These are phyloP conservation scores for Ciconia boyciana DNA, from an alignment of 2,113 vertebrate species.

Conservation along the genomic window DNA sequence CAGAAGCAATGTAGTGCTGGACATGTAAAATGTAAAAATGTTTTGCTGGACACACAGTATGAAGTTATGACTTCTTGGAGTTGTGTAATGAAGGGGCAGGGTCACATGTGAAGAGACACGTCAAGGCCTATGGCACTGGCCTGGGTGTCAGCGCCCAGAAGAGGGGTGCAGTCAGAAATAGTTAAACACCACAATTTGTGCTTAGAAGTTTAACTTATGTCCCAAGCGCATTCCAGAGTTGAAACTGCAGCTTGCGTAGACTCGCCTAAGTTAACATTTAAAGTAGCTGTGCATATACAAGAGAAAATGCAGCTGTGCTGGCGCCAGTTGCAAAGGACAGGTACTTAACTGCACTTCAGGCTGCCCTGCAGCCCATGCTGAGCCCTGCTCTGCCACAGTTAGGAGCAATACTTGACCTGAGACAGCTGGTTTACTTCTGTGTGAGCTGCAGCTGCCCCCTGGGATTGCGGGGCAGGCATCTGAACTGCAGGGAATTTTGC, in stretches of 20 bases:
- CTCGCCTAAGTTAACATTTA: neutral
- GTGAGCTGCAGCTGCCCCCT: neutral
- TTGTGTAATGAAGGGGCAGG: neutral
- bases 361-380: neutral
- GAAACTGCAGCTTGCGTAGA: neutral
- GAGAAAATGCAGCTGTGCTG: neutral
- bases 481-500: neutral
- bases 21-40: neutral
- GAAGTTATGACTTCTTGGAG: neutral
- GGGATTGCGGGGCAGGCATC: neutral
- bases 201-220: neutral
- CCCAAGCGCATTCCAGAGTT: neutral
- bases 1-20: neutral
- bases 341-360: neutral
- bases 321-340: neutral
- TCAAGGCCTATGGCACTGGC: neutral
- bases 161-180: neutral
- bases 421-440: neutral
- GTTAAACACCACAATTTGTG: neutral
- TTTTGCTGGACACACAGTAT: neutral
- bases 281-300: neutral
- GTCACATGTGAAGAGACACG: neutral
- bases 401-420: neutral
- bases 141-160: neutral
- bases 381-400: neutral